A percentile compares a stretch with the other conserved stretches of the same genome.
Evolutionary conservation across 2,888 invertebrate species (phyloP).

Genomic region (Watsonalla binaria): DNA sequence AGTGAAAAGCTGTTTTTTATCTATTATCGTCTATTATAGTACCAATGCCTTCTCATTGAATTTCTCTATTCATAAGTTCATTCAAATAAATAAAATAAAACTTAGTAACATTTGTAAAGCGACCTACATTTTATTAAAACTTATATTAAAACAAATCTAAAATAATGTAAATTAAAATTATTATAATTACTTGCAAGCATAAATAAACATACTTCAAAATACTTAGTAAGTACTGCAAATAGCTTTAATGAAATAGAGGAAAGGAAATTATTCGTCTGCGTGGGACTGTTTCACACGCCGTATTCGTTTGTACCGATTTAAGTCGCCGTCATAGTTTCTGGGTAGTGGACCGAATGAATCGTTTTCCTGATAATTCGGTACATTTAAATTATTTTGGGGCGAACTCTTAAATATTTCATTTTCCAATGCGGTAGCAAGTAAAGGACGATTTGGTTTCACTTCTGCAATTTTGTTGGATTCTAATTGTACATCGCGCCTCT

Average conservation of each 20-base stretch:
- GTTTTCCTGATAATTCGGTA: conserved; percentile 47
- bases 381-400: conserved; percentile 33
- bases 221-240: conserved; percentile 8
- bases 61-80: too few relatives aligned
- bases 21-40: too few relatives aligned
- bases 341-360: conserved; percentile 56
- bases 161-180: conserved; percentile 17
- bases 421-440: conserved; percentile 25
- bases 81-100: conserved; percentile 10
- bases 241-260: conserved; percentile 10
- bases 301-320: conserved; percentile 61
- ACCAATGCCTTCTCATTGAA: too few relatives aligned
- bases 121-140: conserved; percentile 1
- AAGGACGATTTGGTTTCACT: conserved; percentile 13
- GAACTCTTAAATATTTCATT: conserved; percentile 29
- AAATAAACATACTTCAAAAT: conserved; percentile 9
- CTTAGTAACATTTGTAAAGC: conserved; percentile 1
- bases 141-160: conserved; percentile 2
- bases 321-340: conserved; percentile 48
- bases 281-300: conserved; percentile 47
- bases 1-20: too few relatives aligned
- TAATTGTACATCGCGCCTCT: conserved; percentile 36
- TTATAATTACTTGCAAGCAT: neutral
- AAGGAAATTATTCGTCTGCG: conserved; percentile 13
- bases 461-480: conserved; percentile 15